A percentile compares a stretch with the other conserved stretches of the same genome.
These are phyloP conservation scores for Pararge aegeria DNA, from an alignment of 1,140 invertebrate genomes.

Conservation along the genomic window DNA sequence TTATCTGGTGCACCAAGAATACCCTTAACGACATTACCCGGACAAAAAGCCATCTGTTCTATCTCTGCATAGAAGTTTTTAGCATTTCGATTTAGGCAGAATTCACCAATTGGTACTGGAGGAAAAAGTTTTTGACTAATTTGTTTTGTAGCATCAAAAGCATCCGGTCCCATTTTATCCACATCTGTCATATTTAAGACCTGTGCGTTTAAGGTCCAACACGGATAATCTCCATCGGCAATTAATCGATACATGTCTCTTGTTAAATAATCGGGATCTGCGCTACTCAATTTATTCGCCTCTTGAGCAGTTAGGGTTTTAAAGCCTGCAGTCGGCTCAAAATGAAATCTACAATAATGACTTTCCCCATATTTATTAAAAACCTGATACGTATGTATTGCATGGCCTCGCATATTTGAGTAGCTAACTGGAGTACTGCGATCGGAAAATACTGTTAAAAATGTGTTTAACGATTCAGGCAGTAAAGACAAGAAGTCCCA, in stretches of 20 bases:
- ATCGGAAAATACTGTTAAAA: constrained; percentile 85
- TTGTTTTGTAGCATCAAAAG: constrained; percentile 86
- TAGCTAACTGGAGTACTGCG: constrained; percentile 93
- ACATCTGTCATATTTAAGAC: constrained; percentile 78
- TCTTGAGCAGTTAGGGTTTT: constrained; percentile 81
- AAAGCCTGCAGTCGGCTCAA: constrained; percentile 85
- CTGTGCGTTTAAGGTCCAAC: constrained; percentile 84
- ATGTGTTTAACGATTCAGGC: constrained; percentile 88
- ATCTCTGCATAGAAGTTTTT: constrained; percentile 93
- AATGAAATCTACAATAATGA: constrained; percentile 89
- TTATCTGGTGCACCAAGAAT: constrained; percentile 93
- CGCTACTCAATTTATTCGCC: constrained; percentile 81
- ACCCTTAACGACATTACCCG: constrained; percentile 91
- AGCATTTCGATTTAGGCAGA: constrained; percentile 91
- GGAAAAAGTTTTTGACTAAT: constrained; percentile 92
- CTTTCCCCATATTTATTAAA: constrained; percentile 82
- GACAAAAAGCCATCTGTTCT: constrained; percentile 93
- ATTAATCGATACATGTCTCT: constrained; percentile 89
- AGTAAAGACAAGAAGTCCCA: constrained; percentile 95
- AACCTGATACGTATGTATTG: constrained; percentile 86
- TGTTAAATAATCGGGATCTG: constrained; percentile 87
- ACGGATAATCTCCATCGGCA: constrained; percentile 84
- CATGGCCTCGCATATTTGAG: constrained; percentile 85
- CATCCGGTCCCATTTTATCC: constrained; percentile 78
- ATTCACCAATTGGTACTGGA: constrained; percentile 89